These are phyloP conservation scores for Hucho hucho DNA, from an alignment of 2,113 vertebrate genomes.

Conservation along the genomic window DNA sequence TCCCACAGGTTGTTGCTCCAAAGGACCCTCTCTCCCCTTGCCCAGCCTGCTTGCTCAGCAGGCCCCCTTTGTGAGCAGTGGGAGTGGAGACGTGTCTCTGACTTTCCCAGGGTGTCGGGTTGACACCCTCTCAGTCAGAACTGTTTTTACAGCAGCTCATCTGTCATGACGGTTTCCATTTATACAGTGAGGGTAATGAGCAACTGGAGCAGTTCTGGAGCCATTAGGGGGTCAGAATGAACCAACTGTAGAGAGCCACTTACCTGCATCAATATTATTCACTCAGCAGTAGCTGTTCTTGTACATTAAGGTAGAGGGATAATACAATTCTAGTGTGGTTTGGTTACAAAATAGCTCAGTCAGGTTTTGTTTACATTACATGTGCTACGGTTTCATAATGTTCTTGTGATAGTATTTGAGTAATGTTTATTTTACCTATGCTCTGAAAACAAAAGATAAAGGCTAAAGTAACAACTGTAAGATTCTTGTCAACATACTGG, in stretches of 20 bases:
- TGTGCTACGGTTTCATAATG: neutral
- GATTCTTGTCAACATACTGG: neutral
- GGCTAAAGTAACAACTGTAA: neutral
- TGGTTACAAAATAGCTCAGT: neutral
- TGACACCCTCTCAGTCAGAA: constrained; percentile 52
- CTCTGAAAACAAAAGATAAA: neutral
- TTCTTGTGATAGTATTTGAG: constrained; percentile 15
- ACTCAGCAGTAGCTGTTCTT: constrained; percentile 26
- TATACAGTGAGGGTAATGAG: constrained; percentile 48
- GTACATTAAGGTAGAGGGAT: constrained; percentile 22
- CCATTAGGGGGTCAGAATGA: constrained; percentile 41
- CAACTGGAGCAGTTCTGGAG: constrained; percentile 48
- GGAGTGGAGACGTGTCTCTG: constrained; percentile 25
- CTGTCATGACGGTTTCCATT: constrained; percentile 61
- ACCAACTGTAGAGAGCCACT: constrained; percentile 39
- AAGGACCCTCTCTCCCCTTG: neutral
- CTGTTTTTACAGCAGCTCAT: constrained; percentile 69
- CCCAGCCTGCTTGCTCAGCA: constrained; percentile 36
- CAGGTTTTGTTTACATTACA: neutral
- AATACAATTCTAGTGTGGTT: constrained; percentile 20
- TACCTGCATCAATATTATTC: constrained; percentile 69
- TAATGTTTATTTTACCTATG: constrained; percentile 35
- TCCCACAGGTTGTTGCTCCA: constrained; percentile 13
- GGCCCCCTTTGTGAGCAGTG: constrained; percentile 40
- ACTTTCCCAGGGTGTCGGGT: constrained; percentile 77